Evolutionary conservation across 2,888 invertebrate genomes (phyloP).

Genomic region (Athalia circularis): DNA sequence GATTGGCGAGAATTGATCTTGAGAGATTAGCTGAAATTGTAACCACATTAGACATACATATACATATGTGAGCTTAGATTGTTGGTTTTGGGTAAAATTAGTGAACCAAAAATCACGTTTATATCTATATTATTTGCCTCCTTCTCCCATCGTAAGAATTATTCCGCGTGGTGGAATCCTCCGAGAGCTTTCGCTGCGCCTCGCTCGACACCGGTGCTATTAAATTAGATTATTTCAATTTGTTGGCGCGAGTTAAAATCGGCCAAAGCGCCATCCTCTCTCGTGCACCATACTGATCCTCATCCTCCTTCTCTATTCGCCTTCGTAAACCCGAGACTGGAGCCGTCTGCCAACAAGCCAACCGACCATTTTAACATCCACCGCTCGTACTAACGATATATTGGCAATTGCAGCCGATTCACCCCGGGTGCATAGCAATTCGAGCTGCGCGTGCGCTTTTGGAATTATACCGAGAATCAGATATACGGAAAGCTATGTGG

Average conservation of each 20-base stretch:
- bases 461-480: conserved; percentile 20
- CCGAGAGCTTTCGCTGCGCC: conserved; percentile 8
- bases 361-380: conserved; percentile 59
- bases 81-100: conserved; percentile 15
- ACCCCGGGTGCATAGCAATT: conserved; percentile 62
- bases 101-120: not conserved
- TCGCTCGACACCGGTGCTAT: conserved; percentile 8
- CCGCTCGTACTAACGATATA: conserved; percentile 64
- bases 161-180: conserved; percentile 15
- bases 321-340: conserved; percentile 15
- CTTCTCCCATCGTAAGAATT: conserved; percentile 26
- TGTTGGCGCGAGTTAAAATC: conserved; percentile 43
- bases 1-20: not conserved
- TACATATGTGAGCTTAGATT: not conserved
- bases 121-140: not conserved
- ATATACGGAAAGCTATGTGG: conserved; percentile 25
- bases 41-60: conserved; percentile 21
- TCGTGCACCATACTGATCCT: not conserved
- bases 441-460: conserved; percentile 61
- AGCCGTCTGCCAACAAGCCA: conserved; percentile 43
- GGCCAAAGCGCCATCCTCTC: conserved; percentile 15
- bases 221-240: conserved; percentile 43
- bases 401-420: conserved; percentile 64
- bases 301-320: not conserved
- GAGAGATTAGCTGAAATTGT: not conserved